phyloP scores from a whole-genome alignment of 2,797 vertebrate species.

The Mus minutoides region DNA sequence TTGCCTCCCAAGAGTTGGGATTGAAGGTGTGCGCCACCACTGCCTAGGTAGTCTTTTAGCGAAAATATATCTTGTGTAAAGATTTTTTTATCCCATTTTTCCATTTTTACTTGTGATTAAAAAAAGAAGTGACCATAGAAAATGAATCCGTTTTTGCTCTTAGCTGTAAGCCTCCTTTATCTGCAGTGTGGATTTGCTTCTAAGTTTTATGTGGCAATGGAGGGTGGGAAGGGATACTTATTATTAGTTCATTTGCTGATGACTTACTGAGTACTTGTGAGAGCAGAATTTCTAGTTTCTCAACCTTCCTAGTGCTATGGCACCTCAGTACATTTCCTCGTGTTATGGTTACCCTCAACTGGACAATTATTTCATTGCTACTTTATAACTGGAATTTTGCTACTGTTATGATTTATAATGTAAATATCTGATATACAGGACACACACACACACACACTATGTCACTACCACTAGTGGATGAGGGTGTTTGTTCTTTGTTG shows the following conservation, averaged over 20 bases:
- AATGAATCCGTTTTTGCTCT: conserved; percentile 25
- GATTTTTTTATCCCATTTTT: background rate
- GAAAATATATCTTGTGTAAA: conserved; percentile 32
- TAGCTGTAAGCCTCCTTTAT: background rate
- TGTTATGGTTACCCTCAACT: background rate
- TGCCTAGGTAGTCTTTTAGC: background rate
- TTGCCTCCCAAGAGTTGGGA: background rate
- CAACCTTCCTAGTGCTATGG: background rate
- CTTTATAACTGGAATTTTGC: background rate
- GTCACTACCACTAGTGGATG: background rate
- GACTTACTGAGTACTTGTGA: conserved; percentile 26
- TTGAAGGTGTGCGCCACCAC: background rate
- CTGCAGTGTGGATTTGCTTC: conserved; percentile 20
- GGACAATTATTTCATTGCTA: background rate
- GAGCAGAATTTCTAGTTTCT: background rate
- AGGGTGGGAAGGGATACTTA: background rate
- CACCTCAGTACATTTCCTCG: background rate
- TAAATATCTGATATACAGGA: background rate
- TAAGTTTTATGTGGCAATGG: conserved; percentile 34
- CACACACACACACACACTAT: no score
- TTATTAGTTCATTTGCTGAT: background rate
- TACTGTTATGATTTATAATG: background rate
- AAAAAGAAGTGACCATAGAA: background rate
- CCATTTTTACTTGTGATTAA: conserved; percentile 22
- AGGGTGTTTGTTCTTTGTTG: background rate